Percentiles rank a stretch among this genome's conserved stretches.
Conservation (phyloP, 2,113 vertebrate species). For the Numenius arquata region DNA sequence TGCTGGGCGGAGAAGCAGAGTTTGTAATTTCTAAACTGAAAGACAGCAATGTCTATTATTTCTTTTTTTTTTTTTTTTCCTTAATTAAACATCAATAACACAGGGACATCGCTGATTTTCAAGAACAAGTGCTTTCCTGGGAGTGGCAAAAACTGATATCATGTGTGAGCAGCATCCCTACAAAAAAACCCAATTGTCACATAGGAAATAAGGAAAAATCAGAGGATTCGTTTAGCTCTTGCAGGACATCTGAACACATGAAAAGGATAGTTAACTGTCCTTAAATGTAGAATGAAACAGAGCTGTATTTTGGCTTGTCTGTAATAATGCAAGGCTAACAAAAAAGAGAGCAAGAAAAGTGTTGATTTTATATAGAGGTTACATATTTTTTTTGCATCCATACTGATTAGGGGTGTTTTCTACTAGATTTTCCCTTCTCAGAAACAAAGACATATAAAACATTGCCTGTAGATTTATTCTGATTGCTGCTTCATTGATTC, state of each 20-base stretch:
- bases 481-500: constrained; percentile 1
- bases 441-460: background rate
- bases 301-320: background rate
- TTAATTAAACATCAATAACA: background rate
- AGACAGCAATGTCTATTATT: background rate
- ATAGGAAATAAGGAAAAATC: background rate
- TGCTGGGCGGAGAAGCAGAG: background rate
- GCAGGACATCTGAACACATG: background rate
- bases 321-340: background rate
- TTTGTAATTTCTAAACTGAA: background rate
- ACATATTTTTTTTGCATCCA: background rate
- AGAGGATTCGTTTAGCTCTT: background rate
- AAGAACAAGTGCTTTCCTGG: background rate
- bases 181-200: background rate
- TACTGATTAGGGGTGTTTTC: background rate
- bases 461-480: background rate
- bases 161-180: background rate
- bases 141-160: background rate
- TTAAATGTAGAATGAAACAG: background rate
- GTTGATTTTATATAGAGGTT: background rate
- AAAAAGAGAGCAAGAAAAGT: background rate
- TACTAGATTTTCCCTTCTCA: background rate
- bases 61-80: background rate
- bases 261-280: background rate
- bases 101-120: background rate